These are phyloP conservation scores for Rhea pennata DNA, from an alignment of 2,113 vertebrate genomes.

Conservation along the genomic window DNA sequence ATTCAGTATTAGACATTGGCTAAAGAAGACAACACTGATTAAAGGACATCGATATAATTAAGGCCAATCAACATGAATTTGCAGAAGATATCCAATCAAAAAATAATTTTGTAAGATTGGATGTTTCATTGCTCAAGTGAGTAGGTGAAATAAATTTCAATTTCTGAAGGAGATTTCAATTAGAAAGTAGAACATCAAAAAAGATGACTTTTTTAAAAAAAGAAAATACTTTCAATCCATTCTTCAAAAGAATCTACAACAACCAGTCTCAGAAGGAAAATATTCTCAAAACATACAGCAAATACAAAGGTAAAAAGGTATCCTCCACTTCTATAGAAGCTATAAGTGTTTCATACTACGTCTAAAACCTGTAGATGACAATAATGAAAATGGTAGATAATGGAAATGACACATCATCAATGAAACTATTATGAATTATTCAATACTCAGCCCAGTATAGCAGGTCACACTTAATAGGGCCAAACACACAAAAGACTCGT, in stretches of 20 bases:
- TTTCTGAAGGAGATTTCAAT: not conserved
- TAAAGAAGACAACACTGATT: conserved; percentile 34
- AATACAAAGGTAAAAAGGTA: not conserved
- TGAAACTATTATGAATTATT: conserved; percentile 11
- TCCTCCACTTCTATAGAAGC: not conserved
- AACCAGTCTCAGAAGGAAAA: not conserved
- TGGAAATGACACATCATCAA: not conserved
- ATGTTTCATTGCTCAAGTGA: not conserved
- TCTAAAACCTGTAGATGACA: not conserved
- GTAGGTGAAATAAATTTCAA: not conserved
- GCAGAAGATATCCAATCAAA: conserved; percentile 2
- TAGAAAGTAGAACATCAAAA: not conserved
- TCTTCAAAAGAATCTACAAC: not conserved
- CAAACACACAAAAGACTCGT: not conserved
- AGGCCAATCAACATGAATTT: not conserved
- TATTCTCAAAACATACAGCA: not conserved
- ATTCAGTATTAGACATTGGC: conserved; percentile 8
- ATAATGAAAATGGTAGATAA: not conserved
- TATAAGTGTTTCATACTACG: not conserved
- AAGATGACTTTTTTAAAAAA: not conserved
- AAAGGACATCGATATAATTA: conserved; percentile 47
- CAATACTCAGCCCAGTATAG: not conserved
- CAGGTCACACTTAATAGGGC: not conserved
- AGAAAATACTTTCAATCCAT: not conserved
- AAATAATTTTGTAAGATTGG: not conserved